Evolutionary conservation across 2,888 invertebrate species (phyloP).

Genomic region (Eudasyphora cyanicolor): DNA sequence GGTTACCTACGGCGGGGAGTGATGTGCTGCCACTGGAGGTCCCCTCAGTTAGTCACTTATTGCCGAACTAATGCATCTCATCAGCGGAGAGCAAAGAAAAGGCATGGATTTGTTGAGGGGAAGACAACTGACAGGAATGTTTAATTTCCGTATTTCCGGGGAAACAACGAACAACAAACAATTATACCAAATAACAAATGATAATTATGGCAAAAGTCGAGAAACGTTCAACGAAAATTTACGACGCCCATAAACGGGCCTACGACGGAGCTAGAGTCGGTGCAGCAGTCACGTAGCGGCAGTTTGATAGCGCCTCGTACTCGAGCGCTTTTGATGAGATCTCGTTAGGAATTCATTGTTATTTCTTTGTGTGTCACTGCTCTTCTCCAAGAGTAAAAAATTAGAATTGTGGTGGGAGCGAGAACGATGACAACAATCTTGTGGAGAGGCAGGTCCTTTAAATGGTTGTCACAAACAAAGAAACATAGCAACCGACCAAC

Average conservation of each 20-base stretch:
- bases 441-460: constrained; percentile 35
- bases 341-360: constrained; percentile 63
- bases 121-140: constrained; percentile 48
- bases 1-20: too few relatives aligned
- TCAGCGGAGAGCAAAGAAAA: background rate
- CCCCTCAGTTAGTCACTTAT: background rate
- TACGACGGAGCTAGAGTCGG: constrained; percentile 33
- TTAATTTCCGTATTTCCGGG: constrained; percentile 55
- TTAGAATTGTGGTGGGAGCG: constrained; percentile 58
- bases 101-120: background rate
- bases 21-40: background rate
- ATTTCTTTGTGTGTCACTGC: constrained; percentile 39
- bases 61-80: background rate
- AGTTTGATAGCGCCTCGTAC: constrained; percentile 67
- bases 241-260: constrained; percentile 31
- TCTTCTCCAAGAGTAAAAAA: constrained; percentile 42
- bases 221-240: constrained; percentile 11
- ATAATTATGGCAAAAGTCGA: constrained; percentile 55
- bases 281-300: constrained; percentile 68
- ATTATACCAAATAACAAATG: constrained; percentile 54
- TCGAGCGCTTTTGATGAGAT: constrained; percentile 59
- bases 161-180: constrained; percentile 32
- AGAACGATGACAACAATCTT: constrained; percentile 37
- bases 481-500: constrained; percentile 4
- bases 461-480: constrained; percentile 26